phyloP scores from a whole-genome alignment of 2,888 invertebrate species.

The Leptogaster cylindrica region DNA sequence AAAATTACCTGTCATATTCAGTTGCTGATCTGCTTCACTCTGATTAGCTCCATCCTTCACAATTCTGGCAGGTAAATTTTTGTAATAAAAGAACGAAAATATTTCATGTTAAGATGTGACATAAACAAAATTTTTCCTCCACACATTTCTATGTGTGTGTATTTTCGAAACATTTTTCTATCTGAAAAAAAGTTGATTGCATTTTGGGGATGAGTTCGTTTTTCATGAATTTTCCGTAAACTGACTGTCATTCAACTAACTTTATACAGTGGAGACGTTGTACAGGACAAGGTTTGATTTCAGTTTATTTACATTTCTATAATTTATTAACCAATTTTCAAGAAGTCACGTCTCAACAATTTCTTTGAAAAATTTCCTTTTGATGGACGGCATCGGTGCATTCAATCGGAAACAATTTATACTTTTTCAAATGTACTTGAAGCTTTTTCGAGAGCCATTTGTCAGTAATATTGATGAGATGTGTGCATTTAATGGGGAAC shows the following conservation, averaged over 20 bases:
- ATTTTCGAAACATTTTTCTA: not conserved
- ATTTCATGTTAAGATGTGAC: not conserved
- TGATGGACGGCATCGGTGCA: constrained; percentile 34
- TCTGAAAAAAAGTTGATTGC: not conserved
- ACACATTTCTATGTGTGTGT: not conserved
- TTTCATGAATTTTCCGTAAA: not conserved
- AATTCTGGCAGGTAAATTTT: constrained; percentile 27
- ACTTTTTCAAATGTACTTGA: constrained; percentile 5
- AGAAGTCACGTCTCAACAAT: constrained; percentile 36
- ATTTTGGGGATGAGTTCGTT: not conserved
- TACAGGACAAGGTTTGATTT: no score
- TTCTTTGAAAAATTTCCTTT: constrained; percentile 29
- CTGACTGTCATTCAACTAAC: no score
- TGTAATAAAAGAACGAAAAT: not conserved
- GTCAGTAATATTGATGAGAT: not conserved
- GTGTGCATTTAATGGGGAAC: no score
- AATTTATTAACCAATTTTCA: constrained; percentile 38
- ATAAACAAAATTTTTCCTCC: not conserved
- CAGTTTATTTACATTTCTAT: constrained; percentile 29
- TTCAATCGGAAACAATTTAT: constrained; percentile 31
- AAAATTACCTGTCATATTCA: constrained; percentile 37
- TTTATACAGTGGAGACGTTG: no score
- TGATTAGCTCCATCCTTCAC: constrained; percentile 12
- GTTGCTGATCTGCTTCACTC: constrained; percentile 20
- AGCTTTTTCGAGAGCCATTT: constrained; percentile 17